Evolutionary conservation across 2,113 vertebrate genomes (phyloP), one percentile per base, ranked within the genome.

Genomic region (Campylomormyrus tamandua): DNA sequence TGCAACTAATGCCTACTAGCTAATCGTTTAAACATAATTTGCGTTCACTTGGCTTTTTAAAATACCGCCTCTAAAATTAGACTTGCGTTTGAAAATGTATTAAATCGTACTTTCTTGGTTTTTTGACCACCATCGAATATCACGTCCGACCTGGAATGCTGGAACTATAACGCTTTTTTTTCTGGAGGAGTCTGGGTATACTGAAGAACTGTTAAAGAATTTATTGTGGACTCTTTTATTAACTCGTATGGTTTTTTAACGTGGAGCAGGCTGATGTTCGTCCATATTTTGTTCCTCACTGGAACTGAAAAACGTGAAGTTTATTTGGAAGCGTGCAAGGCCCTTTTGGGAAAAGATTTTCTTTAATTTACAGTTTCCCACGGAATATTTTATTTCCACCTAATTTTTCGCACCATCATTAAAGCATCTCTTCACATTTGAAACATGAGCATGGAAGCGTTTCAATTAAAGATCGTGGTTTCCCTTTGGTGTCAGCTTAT

Each of bases 401-500:
- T 42, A 91, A 66, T 27, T 35, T 89, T 52, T 52, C 49, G 5
- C 17, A 11, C 19, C 85, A 11, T 53, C 21, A 8, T 87, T 53
- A 85, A 49, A 85, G 19, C 42, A 48, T 87, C 85, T 56, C 27
- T 85, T 58, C 6, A 46, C 11, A 46, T 49, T 74, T 49, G 45
- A 88, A 13, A 77, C 19, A 74, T 89, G 86, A 86, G 88, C 66
- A 90, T 90, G 87, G 92, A 92, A 90, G 84, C 70, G 31, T 87
- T 77, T 35, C 74, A 89, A 31, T 83, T 91, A 19, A 90, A 84
- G 58, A 90, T 89, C 46, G 86, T 70, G 11, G 88, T 93, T 87
- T 91, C 90, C n/a, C 70, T 94, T 52, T 92, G 96, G 93, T 93
- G 94, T 93, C 95, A 93, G 92, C 93, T 96, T 86, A 91, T 94